These are phyloP conservation scores for Diaphora mendica DNA, from an alignment of 2,888 invertebrate genomes.

Conservation along the genomic window DNA sequence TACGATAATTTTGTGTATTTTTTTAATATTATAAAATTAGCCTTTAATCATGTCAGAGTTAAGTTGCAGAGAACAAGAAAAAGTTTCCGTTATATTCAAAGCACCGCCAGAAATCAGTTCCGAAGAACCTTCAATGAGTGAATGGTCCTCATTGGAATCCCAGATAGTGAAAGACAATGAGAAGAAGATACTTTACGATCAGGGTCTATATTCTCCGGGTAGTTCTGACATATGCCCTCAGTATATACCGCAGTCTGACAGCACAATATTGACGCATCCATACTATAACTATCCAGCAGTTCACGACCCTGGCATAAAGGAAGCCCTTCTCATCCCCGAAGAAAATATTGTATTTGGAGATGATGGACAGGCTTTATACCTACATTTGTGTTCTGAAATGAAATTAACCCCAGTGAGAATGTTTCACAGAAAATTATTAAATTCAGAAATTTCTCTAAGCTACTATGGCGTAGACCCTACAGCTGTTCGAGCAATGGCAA, in stretches of 20 bases:
- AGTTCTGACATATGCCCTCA: slow-evolving; percentile 60
- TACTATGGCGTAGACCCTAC: slow-evolving; percentile 58
- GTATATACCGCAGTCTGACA: slow-evolving; percentile 57
- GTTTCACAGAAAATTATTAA: slow-evolving; percentile 57
- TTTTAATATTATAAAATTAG: neutral
- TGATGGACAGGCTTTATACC: slow-evolving; percentile 61
- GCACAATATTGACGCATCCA: slow-evolving; percentile 50
- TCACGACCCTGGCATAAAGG: slow-evolving; percentile 60
- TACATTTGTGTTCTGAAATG: slow-evolving; percentile 60
- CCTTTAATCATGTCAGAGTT: slow-evolving; percentile 24
- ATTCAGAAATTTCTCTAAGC: slow-evolving; percentile 55
- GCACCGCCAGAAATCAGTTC: slow-evolving; percentile 44
- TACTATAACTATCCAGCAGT: slow-evolving; percentile 61
- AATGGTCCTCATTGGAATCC: slow-evolving; percentile 60
- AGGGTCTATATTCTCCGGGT: slow-evolving; percentile 55
- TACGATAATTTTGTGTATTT: neutral
- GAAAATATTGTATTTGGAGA: slow-evolving; percentile 47
- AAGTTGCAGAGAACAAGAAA: neutral
- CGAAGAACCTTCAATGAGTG: slow-evolving; percentile 54
- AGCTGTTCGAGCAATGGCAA: slow-evolving; percentile 61
- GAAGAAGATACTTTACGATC: slow-evolving; percentile 42
- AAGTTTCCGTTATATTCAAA: slow-evolving; percentile 8
- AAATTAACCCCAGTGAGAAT: slow-evolving; percentile 52
- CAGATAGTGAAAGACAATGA: slow-evolving; percentile 35
- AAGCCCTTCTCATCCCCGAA: slow-evolving; percentile 53